Evolutionary conservation across 2,888 invertebrate species (phyloP), one percentile per base, ranked within the genome.

Genomic region (Eucriotettix oculatus): DNA sequence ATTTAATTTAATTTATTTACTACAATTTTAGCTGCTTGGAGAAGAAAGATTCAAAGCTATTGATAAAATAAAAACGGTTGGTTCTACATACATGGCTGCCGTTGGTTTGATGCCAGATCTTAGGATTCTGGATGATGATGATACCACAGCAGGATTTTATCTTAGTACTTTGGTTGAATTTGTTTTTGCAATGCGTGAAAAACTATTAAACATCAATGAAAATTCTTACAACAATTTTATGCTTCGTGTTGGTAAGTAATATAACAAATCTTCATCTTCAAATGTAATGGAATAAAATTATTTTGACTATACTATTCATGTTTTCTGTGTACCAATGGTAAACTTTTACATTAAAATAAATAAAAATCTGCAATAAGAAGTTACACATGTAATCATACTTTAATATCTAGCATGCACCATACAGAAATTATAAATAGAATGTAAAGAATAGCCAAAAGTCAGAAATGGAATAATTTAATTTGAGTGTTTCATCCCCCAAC

Each of bases 11-110:
- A 16, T 17, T 17, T 54, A 54, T 16, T 16, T 10, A 48, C 9
- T 16, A 48, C 9, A 5, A n/a, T 58, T 54, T 10, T 71, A 88
- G 86, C 76, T 93, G 43, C 73, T 94, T 58, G 86, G 87, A 63
- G 90, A 92, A 69, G 90, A 91, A 65, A 78, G 89, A 53, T 94
- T 93, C 71, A 82, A 83, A 68, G 84, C 88, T 42, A 87, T 94
- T 68, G 93, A 93, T 74, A 94, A 94, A 75, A 93, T 94, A 66
- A 94, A 94, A 77, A 94, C 93, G 0, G 89, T 92, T 10, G 93
- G 93, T 11, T 90, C 90, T 9, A 92, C 92, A 0, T 95, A 92
- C 73, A 93, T 94, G 92, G 91, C 90, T 1, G 92, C 92, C 0
- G 87, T 92, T 9, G 94, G 94, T 0, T 77, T 94, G 60, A 89